These are phyloP conservation scores for Cossypha caffra DNA, from an alignment of 2,797 vertebrate species.

Conservation along the genomic window DNA sequence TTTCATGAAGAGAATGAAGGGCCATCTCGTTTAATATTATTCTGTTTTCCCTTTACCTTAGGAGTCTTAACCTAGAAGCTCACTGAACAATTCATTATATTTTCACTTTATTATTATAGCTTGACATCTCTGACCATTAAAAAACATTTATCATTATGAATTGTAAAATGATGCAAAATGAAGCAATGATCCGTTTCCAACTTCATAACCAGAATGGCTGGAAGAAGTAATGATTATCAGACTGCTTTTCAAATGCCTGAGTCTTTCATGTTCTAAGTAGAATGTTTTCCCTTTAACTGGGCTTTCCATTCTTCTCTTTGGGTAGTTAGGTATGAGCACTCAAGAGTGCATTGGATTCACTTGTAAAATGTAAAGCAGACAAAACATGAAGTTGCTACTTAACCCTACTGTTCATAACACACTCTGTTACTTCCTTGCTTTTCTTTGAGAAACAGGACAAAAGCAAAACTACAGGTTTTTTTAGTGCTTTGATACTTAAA, in stretches of 20 bases:
- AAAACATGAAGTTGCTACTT: not conserved
- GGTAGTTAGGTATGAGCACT: not conserved
- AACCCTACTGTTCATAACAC: not conserved
- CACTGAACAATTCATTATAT: not conserved
- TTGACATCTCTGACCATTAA: constrained; percentile 12
- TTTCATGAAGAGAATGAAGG: not conserved
- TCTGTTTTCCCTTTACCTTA: not conserved
- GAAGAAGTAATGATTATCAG: not conserved
- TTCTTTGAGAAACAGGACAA: not conserved
- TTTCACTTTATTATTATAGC: not conserved
- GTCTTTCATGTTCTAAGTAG: not conserved
- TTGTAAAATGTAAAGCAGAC: not conserved
- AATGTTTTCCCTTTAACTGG: not conserved
- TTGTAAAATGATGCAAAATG: constrained; percentile 16
- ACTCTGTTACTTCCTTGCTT: not conserved
- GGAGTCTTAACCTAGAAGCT: not conserved
- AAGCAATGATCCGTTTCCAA: constrained; percentile 31
- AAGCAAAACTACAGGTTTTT: not conserved
- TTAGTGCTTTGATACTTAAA: not conserved
- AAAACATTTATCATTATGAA: constrained; percentile 47
- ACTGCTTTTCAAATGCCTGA: not conserved
- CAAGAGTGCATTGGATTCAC: not conserved
- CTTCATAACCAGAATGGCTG: not conserved
- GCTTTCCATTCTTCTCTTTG: not conserved
- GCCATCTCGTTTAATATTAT: not conserved